Evolutionary conservation across 2,888 invertebrate genomes (phyloP), one percentile per base, ranked within the genome.

Genomic region (Zeuzera pyrina): DNA sequence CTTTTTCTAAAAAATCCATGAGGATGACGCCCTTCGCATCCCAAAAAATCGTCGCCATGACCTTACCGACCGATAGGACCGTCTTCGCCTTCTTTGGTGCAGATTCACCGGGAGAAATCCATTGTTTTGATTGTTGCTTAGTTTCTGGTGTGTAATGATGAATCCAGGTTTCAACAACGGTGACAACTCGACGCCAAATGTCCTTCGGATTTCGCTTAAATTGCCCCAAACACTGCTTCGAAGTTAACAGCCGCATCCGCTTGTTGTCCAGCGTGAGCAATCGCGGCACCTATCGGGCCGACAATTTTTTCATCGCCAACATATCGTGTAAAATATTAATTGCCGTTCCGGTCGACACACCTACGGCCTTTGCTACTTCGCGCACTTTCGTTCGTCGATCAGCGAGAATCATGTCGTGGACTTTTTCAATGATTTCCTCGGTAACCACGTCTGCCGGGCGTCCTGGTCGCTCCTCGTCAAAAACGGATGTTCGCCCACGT

Each of bases 31-130:
- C 40, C 10, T 45, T 33, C 4, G 40, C 35, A 41, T 48, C 34
- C 41, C 42, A 43, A 41, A 47, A 48, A 38, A 50, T 36, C 6
- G 38, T 45, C 19, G 40, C 42, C 43, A 51, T 49, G 14, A 42
- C 39, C 27, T 48, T 43, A 30, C 36, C 36, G 21, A 40, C 37
- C 27, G 41, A 45, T 33, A 12, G 28, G 12, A 35, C 39, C 15
- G 33, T 19, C 5, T 19, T 8, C 5, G 19, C 8, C 19, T 6
- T 23, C 23, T 23, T 23, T 10, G 23, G 23, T n/a, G 10, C 23
- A 23, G 23, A 23, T 30, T 30, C 30, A 30, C 30, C 30, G 12
- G 10, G 13, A 19, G 12, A 30, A 30, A 30, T 12, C 21, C 15
- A 21, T 30, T 30, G 12, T 3, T 19, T 19, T 7, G 30, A 27